Conservation (phyloP, 2,888 invertebrate genomes). For the Clostera curtula region DNA sequence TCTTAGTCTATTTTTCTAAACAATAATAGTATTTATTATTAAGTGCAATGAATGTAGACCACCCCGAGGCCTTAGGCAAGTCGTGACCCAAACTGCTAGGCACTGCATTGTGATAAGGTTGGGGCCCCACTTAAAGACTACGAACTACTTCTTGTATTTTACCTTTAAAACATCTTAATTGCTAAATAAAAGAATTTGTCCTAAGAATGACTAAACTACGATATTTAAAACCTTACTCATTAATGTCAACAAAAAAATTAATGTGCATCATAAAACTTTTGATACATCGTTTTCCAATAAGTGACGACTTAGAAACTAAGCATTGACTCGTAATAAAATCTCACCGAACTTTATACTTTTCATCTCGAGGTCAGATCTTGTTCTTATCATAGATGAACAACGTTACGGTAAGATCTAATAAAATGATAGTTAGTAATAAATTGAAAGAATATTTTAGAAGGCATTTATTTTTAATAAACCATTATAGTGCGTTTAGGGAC, state of each 20-base stretch:
- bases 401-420: slow-evolving; percentile 13
- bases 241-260: no score
- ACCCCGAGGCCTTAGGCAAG: slow-evolving; percentile 1
- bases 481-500: no score
- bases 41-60: slow-evolving; percentile 7
- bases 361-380: slow-evolving; percentile 18
- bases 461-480: no score
- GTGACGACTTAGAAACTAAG: slow-evolving; percentile 11
- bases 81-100: slow-evolving; percentile 4
- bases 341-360: slow-evolving; percentile 13
- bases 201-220: no score
- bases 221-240: no score
- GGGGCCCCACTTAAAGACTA: neutral
- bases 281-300: slow-evolving; percentile 6
- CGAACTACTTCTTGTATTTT: no score
- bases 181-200: no score
- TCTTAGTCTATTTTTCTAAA: no score
- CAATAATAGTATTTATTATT: neutral
- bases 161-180: no score
- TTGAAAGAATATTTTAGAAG: slow-evolving; percentile 12
- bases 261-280: neutral
- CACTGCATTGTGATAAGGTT: slow-evolving; percentile 1
- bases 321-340: slow-evolving; percentile 19
- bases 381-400: slow-evolving; percentile 18
- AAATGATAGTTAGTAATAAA: slow-evolving; percentile 18